Percentiles rank a stretch among this genome's conserved stretches.
Conservation (phyloP, 2,888 invertebrate species). For the Phytoseiulus persimilis region DNA sequence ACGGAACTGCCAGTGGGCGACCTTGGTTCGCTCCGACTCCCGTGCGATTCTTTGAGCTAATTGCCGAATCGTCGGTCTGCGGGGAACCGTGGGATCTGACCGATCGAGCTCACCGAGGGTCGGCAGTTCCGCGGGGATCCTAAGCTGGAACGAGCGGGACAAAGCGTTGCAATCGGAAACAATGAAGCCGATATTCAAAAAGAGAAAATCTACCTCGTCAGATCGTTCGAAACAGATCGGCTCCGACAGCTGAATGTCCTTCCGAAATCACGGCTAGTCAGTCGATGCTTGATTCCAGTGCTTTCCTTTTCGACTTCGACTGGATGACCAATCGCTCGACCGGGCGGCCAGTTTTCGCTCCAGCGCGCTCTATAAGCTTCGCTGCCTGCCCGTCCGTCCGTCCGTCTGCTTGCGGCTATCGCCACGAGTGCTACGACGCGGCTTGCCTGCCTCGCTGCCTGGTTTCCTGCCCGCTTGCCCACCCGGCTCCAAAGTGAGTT, state of each 20-base stretch:
- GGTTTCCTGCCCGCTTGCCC: not conserved
- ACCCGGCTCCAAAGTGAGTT: not conserved
- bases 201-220: not conserved
- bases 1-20: no score
- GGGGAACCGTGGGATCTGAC: not conserved
- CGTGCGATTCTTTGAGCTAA: not conserved
- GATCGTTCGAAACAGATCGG: not conserved
- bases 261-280: not conserved
- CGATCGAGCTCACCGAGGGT: not conserved
- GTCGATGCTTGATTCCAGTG: not conserved
- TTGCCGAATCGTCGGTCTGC: no score
- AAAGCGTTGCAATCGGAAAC: not conserved
- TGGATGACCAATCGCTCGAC: not conserved
- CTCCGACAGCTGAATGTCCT: not conserved
- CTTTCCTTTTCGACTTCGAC: not conserved
- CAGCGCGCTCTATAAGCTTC: not conserved
- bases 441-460: not conserved
- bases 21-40: not conserved
- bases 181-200: constrained; percentile 5
- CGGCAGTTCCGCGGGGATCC: not conserved
- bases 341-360: not conserved
- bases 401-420: not conserved
- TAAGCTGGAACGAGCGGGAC: not conserved
- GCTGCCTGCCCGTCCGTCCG: not conserved
- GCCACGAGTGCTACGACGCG: not conserved